Base-by-base conservation (phyloP, 2,888 invertebrate species). In the Plebejus anna region DNA sequence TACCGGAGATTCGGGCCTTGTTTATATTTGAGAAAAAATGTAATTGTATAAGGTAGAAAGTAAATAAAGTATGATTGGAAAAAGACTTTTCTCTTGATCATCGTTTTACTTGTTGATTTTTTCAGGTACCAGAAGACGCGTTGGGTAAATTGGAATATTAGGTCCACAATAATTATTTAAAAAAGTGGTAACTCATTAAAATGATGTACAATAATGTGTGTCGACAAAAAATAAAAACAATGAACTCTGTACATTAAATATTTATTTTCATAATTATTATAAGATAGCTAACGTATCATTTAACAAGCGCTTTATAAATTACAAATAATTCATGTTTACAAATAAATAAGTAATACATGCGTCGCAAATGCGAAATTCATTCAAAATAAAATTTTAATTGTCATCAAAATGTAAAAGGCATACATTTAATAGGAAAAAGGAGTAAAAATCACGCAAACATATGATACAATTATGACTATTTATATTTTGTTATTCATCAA, bases 261-360 rank as follows among this genome's bases (percentile, higher is more conserved):
- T 79, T 79, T 77, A 77, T 76, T 79, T 77, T 76, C 70, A 73
- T 61, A 75, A 79, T 72, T 77, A 77, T 75, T 77, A 79, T 75
- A 77, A 71, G 70, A 71, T 36, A 55, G 71, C 57, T 76, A 76
- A 71, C 38, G 70, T 76, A 71, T 76, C 70, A 76, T 76, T 76
- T 71, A 71, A 76, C 76, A 76, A 76, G 76, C 76, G 76, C 57
- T 71, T 76, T 71, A 57, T 76, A 22, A 76, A 57, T 76, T 76
- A 76, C 57, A 71, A 71, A 76, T 70, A 71, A 42, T 71, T 57
- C 70, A 70, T 57, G 38, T 76, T 38, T 76, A 71, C 71, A 76
- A 71, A 76, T 76, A 76, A 76, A 76, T 76, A 76, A 76, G 42
- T 57, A 76, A 76, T 76, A 76, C 71, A 76, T 73, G 73, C 73